A percentile compares a stretch with the other conserved stretches of the same genome.
These are phyloP conservation scores for Castor canadensis DNA, from an alignment of 2,113 vertebrate genomes.

Conservation along the genomic window DNA sequence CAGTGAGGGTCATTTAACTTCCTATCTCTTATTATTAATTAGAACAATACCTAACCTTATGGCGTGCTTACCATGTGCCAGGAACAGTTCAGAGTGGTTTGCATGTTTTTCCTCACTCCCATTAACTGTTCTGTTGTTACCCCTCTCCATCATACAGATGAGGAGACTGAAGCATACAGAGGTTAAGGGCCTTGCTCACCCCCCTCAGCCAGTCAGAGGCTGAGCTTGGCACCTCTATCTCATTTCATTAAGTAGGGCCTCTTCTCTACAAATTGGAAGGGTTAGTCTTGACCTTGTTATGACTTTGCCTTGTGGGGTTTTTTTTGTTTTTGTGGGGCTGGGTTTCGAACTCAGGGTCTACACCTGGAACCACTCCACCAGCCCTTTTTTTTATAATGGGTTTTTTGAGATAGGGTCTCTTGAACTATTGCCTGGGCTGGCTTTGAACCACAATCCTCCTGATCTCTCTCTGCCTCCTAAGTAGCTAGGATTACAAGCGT, in stretches of 20 bases:
- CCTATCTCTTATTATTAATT: constrained; percentile 23
- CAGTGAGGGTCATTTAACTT: neutral
- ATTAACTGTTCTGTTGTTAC: neutral
- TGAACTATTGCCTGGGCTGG: too few species aligned
- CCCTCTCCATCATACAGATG: neutral
- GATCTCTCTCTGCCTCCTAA: too few species aligned
- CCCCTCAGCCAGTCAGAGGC: neutral
- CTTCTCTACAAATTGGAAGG: neutral
- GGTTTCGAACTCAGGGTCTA: too few species aligned
- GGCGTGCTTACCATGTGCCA: neutral
- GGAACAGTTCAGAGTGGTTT: neutral
- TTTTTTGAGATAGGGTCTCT: too few species aligned
- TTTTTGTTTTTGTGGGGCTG: too few species aligned
- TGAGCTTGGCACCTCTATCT: neutral
- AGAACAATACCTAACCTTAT: neutral
- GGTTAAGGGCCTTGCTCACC: neutral
- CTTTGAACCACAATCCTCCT: too few species aligned
- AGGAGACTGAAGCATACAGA: neutral
- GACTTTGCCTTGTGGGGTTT: neutral
- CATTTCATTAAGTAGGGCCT: neutral
- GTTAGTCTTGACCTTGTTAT: neutral
- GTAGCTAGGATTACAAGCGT: too few species aligned
- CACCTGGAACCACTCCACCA: too few species aligned
- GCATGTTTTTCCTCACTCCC: neutral
- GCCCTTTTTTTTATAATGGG: too few species aligned